Base-by-base conservation (phyloP, 2,888 invertebrate genomes). In the Flabesymbios commensalis region DNA sequence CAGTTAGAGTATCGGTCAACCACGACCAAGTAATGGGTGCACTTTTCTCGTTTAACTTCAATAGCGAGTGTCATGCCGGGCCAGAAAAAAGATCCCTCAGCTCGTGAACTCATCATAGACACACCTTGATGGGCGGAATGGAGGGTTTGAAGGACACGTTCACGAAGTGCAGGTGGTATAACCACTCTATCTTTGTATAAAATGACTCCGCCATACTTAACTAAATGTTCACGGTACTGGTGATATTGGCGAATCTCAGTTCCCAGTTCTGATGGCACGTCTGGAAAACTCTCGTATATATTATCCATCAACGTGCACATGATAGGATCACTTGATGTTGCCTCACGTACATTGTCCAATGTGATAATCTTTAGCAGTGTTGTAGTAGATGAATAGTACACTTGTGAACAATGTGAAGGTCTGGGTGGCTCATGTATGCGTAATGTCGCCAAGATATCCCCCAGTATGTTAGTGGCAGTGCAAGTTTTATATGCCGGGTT, bases 101-200 rank as follows among this genome's bases (percentile, higher is more conserved):
- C 39, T 10, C 39, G 39, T 36, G 39, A 10, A n/a, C 10, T 36
- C 39, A 36, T 36, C 39, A n/a, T 14, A n/a, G 39, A 14, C 10
- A n/a, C n/a, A n/a, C 39, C 39, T 36, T 36, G 39, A n/a, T 36
- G 39, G 39, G 39, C 39, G 39, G 39, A 36, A n/a, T 36, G 39
- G 39, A 36, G 39, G 10, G 39, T n/a, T 14, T 10, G n/a, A 10
- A 36, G n/a, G 39, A 36, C 39, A 14, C n/a, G 10, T n/a, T 36
- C 10, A 36, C 39, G 39, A 36, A 36, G n/a, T 10, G 10, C 39
- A 14, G 39, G 39, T 10, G 39, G 74, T 2, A 73, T 68, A 3
- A 73, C 63, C 24, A 73, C 32, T 5, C 71, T 57, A 39, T 72
- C 68, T 22, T 67, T 69, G 57, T 67, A 67, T 7, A 68, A 42